phyloP scores from a whole-genome alignment of 2,888 invertebrate species.

The Eueremaeus valkanovi region DNA sequence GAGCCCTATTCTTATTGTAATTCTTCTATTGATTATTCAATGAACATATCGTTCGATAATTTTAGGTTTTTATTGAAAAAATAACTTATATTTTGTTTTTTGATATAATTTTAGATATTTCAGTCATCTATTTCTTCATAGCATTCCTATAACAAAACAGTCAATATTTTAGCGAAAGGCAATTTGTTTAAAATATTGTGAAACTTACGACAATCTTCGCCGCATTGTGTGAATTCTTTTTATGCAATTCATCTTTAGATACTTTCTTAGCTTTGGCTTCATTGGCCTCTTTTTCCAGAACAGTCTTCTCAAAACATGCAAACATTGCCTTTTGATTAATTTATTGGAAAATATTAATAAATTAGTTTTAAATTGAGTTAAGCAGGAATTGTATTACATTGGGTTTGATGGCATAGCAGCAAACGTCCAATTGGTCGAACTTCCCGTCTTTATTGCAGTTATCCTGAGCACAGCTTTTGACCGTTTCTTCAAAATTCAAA shows the following conservation, averaged over 20 bases:
- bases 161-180: background rate
- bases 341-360: background rate
- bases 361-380: background rate
- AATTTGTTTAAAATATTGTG: background rate
- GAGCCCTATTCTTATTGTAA: too few relatives aligned
- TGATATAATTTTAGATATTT: too few relatives aligned
- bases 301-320: constrained; percentile 3
- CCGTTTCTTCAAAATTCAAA: background rate
- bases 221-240: constrained; percentile 17
- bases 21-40: too few relatives aligned
- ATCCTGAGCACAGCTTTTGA: background rate
- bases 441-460: constrained; percentile 3
- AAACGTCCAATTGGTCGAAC: background rate
- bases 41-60: too few relatives aligned
- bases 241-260: background rate
- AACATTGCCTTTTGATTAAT: constrained; percentile 9
- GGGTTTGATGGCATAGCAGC: background rate
- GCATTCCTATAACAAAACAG: background rate
- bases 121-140: constrained; percentile 22
- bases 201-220: constrained; percentile 13
- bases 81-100: too few relatives aligned
- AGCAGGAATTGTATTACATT: too few relatives aligned
- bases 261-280: background rate
- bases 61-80: too few relatives aligned
- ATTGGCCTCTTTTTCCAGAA: background rate